A percentile compares a stretch with the other conserved stretches of the same genome.
phyloP scores from a whole-genome alignment of 2,888 invertebrate species.

The Xanthia icteritia region DNA sequence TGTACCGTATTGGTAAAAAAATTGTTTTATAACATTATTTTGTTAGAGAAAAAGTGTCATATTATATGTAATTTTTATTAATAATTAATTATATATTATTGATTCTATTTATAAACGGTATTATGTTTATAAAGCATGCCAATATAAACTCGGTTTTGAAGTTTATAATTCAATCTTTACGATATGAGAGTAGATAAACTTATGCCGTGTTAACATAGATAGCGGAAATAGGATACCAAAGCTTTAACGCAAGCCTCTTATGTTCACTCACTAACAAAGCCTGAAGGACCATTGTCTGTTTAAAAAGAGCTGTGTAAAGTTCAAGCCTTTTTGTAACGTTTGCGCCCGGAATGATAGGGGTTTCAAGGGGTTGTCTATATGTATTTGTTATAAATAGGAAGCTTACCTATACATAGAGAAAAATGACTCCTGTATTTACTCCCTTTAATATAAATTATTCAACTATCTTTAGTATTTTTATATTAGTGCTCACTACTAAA shows the following conservation, averaged over 20 bases:
- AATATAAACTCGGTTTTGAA: background rate
- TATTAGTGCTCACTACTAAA: no score
- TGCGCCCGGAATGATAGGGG: conserved; percentile 24
- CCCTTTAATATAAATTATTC: no score
- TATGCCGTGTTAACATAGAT: background rate
- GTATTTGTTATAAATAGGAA: background rate
- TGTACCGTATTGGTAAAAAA: no score
- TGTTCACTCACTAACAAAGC: conserved; percentile 46
- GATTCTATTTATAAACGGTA: background rate
- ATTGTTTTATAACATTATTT: no score
- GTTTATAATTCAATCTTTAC: background rate
- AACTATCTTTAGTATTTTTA: no score
- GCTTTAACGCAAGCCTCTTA: conserved; percentile 42
- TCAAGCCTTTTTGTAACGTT: conserved; percentile 47
- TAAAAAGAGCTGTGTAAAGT: conserved; percentile 52
- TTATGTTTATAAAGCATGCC: background rate
- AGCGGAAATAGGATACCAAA: conserved; percentile 37
- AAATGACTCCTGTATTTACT: background rate
- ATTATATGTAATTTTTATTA: no score
- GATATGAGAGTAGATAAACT: background rate
- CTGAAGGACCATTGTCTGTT: conserved; percentile 57
- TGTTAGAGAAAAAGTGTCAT: no score
- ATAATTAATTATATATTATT: no score
- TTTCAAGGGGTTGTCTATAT: conserved; percentile 8
- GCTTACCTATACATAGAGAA: background rate